Evolutionary conservation across 2,797 vertebrate genomes (phyloP).

Genomic region (Poliocrania exsul): DNA sequence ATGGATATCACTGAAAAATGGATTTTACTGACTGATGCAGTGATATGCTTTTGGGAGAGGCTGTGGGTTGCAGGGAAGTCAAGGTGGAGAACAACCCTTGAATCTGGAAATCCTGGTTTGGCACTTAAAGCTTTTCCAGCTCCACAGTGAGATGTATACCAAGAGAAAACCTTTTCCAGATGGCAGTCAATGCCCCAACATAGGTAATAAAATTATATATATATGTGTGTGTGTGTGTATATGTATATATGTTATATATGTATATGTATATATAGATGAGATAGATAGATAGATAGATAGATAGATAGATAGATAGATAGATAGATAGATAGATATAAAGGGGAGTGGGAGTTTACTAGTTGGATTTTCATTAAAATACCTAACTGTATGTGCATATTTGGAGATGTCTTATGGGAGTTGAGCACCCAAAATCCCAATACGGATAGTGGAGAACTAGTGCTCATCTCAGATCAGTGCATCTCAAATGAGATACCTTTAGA

Average conservation of each 20-base stretch:
- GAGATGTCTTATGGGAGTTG: not conserved
- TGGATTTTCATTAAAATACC: not conserved
- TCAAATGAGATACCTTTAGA: not conserved
- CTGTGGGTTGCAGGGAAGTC: not conserved
- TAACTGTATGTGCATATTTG: not conserved
- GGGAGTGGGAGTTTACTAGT: rapidly evolving
- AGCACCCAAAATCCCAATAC: not conserved
- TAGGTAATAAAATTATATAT: not conserved
- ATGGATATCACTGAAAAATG: not conserved
- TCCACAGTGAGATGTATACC: rapidly evolving
- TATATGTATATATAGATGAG: too few species aligned
- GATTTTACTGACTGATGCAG: not conserved
- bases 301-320: too few species aligned
- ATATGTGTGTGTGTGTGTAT: too few species aligned
- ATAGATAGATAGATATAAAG: too few species aligned
- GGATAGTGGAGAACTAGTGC: not conserved
- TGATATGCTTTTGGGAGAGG: not conserved
- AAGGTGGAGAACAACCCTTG: not conserved
- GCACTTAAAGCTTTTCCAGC: not conserved
- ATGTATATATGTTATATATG: too few species aligned
- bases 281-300: too few species aligned
- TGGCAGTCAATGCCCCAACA: not conserved
- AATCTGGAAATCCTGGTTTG: not conserved
- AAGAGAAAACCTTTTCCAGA: not conserved
- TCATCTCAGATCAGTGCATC: not conserved